Conservation (phyloP, 2,113 vertebrate species). For the Mugil cephalus region DNA sequence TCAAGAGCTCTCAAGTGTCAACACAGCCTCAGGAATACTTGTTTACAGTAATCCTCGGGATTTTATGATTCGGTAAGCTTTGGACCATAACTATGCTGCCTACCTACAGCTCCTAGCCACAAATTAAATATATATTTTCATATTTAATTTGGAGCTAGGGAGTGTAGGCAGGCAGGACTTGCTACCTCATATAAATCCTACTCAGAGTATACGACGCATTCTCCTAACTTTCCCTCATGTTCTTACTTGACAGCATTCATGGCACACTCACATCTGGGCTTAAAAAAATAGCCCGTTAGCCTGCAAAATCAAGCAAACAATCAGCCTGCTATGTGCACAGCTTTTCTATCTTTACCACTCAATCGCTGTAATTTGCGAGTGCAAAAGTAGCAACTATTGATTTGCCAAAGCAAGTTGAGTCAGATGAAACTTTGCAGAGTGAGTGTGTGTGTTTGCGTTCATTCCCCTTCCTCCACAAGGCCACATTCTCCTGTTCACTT, state of each 20-base stretch:
- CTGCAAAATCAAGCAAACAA: neutral
- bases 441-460: slow-evolving; percentile 8
- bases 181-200: too few species aligned
- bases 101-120: too few species aligned
- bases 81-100: too few species aligned
- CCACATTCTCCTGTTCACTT: slow-evolving; percentile 15
- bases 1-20: neutral
- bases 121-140: too few species aligned
- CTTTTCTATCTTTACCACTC: neutral
- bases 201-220: neutral
- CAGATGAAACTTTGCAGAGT: slow-evolving; percentile 4
- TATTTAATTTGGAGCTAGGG: too few species aligned
- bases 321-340: neutral
- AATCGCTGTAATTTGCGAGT: slow-evolving; percentile 7
- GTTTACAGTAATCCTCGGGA: neutral
- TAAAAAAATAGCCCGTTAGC: too few species aligned
- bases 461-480: slow-evolving; percentile 3
- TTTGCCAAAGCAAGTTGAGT: slow-evolving; percentile 28
- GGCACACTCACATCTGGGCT: neutral
- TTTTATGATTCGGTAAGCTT: too few species aligned
- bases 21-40: neutral
- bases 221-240: neutral
- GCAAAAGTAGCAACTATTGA: slow-evolving; percentile 25
- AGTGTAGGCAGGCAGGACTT: too few species aligned
- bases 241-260: neutral